Conservation (phyloP, 2,888 invertebrate genomes). For the Cataglyphis altisquamis region DNA sequence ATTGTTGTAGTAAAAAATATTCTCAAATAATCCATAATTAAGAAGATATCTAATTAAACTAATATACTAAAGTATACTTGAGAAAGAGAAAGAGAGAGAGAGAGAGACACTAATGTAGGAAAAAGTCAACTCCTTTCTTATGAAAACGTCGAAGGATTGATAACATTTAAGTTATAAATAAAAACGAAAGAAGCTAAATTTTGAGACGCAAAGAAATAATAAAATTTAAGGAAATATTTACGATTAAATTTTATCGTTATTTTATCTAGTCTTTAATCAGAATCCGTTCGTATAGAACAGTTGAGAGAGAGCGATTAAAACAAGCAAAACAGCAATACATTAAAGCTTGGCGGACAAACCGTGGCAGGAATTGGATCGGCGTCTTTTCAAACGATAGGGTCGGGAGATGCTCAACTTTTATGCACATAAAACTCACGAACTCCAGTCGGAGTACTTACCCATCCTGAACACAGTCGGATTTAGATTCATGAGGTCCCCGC, state of each 20-base stretch:
- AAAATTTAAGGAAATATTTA: background rate
- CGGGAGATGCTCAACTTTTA: conserved; percentile 65
- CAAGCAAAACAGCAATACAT: conserved; percentile 49
- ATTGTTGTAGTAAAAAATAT: background rate
- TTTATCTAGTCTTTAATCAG: conserved; percentile 35
- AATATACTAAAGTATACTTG: background rate
- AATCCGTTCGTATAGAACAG: conserved; percentile 2
- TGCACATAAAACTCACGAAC: conserved; percentile 74
- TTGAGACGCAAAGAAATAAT: background rate
- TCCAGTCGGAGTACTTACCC: conserved; percentile 70
- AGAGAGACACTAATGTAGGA: background rate
- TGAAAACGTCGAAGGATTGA: background rate
- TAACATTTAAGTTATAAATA: background rate
- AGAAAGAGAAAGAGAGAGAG: no score
- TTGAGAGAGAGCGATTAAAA: background rate
- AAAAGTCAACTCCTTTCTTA: background rate
- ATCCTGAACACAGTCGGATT: conserved; percentile 73
- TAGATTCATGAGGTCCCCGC: conserved; percentile 72
- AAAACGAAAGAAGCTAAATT: background rate
- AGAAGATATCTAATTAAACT: background rate
- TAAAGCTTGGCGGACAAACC: conserved; percentile 57
- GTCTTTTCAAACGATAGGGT: conserved; percentile 37
- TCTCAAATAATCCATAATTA: background rate
- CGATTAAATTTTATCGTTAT: no score
- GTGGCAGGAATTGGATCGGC: conserved; percentile 57